Evolutionary conservation across 2,888 invertebrate genomes (phyloP).

Genomic region (Netelia fuscicornis): DNA sequence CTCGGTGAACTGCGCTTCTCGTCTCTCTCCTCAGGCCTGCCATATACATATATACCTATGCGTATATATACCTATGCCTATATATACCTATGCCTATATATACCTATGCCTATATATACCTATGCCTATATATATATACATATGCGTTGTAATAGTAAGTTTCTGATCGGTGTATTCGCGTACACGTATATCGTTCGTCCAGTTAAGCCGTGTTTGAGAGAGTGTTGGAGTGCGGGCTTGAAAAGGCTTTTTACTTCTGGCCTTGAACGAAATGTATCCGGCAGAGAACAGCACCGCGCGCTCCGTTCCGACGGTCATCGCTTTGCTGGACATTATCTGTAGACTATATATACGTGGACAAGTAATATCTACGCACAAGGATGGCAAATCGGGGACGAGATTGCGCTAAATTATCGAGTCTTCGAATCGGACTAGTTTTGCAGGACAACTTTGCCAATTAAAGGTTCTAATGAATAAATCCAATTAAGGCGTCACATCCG

Average conservation of each 20-base stretch:
- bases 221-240: slow-evolving; percentile 76
- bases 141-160: slow-evolving; percentile 23
- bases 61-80: slow-evolving; percentile 58
- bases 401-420: slow-evolving; percentile 21
- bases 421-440: neutral
- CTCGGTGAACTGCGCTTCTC: slow-evolving; percentile 57
- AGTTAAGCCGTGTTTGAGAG: slow-evolving; percentile 70
- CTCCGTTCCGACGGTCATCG: slow-evolving; percentile 57
- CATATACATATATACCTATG: slow-evolving; percentile 78
- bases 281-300: slow-evolving; percentile 74
- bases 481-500: no score
- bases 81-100: slow-evolving; percentile 54
- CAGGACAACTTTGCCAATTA: no score
- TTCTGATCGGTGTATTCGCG: slow-evolving; percentile 39
- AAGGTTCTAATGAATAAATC: no score
- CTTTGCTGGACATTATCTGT: slow-evolving; percentile 39
- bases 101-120: slow-evolving; percentile 42
- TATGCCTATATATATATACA: slow-evolving; percentile 46
- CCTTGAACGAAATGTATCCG: slow-evolving; percentile 84
- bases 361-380: slow-evolving; percentile 10
- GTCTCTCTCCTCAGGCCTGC: slow-evolving; percentile 28
- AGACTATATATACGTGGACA: neutral
- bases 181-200: slow-evolving; percentile 64
- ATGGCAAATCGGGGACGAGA: slow-evolving; percentile 44
- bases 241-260: slow-evolving; percentile 84